These are phyloP conservation scores for Gastrophryne carolinensis DNA, from an alignment of 2,797 vertebrate genomes.

Conservation along the genomic window DNA sequence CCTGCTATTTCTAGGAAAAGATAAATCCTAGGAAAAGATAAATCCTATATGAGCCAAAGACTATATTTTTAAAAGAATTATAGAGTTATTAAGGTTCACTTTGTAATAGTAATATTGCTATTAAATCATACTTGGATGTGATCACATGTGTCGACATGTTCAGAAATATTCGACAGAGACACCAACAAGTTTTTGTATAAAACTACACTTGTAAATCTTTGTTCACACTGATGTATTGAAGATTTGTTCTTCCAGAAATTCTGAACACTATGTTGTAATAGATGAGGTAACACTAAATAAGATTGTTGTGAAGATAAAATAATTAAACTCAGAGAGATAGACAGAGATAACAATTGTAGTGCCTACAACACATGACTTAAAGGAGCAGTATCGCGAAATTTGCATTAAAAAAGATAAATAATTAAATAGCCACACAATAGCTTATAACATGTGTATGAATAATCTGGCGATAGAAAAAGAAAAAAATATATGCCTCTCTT, in stretches of 20 bases:
- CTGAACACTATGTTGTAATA: not conserved
- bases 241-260: not conserved
- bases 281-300: not conserved
- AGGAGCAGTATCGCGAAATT: too few species aligned
- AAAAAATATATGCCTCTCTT: too few species aligned
- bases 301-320: too few species aligned
- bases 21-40: not conserved
- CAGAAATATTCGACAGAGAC: not conserved
- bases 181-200: not conserved
- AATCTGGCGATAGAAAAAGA: too few species aligned
- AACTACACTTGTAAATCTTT: not conserved
- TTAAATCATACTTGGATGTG: constrained; percentile 9
- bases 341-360: too few species aligned
- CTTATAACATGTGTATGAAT: too few species aligned
- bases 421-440: too few species aligned
- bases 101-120: not conserved
- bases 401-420: too few species aligned
- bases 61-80: not conserved
- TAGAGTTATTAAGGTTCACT: not conserved
- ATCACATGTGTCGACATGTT: not conserved
- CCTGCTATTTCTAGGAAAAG: not conserved
- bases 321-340: too few species aligned
- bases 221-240: not conserved
- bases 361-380: too few species aligned
- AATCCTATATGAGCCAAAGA: not conserved